Evolutionary conservation across 2,113 vertebrate genomes (phyloP).

Genomic region (Regulus satrapa): DNA sequence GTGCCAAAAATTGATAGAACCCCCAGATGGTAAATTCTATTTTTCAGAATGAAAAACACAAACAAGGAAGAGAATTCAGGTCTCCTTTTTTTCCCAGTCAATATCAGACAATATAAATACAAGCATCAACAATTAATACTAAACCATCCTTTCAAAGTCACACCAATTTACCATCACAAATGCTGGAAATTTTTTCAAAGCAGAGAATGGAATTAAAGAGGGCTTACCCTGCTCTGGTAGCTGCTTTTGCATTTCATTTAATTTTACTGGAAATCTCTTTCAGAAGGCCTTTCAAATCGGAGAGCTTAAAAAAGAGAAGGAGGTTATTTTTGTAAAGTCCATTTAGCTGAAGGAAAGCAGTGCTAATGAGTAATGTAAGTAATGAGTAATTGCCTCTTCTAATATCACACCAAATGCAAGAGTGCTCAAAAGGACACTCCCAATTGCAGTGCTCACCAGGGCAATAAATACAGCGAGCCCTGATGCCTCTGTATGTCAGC

Average conservation of each 20-base stretch:
- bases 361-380: background rate
- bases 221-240: background rate
- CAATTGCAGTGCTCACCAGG: background rate
- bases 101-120: background rate
- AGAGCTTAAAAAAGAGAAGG: background rate
- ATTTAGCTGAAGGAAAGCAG: background rate
- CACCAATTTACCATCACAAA: background rate
- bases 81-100: background rate
- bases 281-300: slow-evolving; percentile 74
- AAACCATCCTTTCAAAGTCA: background rate
- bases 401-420: background rate
- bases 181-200: background rate
- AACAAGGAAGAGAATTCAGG: background rate
- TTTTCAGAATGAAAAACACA: background rate
- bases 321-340: background rate
- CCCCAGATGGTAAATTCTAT: background rate
- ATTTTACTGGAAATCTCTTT: slow-evolving; percentile 74
- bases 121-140: background rate
- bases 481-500: background rate
- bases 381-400: background rate
- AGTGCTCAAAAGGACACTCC: background rate
- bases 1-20: background rate
- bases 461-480: background rate
- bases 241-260: slow-evolving; percentile 6
- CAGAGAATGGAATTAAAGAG: background rate